Percentiles rank a stretch among this genome's conserved stretches.
phyloP scores from a whole-genome alignment of 2,797 vertebrate genomes.

The Australoheros facetus region DNA sequence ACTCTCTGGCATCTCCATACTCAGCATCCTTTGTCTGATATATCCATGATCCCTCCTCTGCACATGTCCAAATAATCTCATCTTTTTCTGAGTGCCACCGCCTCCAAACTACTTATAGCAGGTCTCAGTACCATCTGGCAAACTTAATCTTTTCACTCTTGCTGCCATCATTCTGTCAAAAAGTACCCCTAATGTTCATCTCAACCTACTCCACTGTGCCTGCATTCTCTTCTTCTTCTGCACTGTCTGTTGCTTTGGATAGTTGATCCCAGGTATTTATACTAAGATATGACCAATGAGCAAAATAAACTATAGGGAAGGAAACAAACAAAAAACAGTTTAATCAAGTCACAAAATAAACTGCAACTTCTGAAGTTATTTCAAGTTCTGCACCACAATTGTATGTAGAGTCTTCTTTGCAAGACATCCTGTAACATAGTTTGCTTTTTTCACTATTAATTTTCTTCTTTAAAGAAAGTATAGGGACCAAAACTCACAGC shows the following conservation, averaged over 20 bases:
- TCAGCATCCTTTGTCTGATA: no score
- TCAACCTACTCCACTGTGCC: neutral
- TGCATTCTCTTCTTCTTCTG: neutral
- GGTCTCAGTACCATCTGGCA: neutral
- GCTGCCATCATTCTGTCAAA: no score
- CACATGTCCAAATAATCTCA: no score
- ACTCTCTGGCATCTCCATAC: no score
- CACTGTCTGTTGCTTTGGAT: neutral
- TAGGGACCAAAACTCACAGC: neutral
- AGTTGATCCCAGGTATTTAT: neutral
- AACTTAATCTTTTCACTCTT: neutral
- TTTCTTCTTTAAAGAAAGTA: slow-evolving; percentile 23
- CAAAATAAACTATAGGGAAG: neutral
- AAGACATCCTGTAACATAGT: accelerated
- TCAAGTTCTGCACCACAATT: neutral
- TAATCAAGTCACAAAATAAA: neutral
- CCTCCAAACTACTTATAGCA: neutral
- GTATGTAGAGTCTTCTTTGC: accelerated
- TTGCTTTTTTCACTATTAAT: neutral
- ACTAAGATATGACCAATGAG: accelerated
- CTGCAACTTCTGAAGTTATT: neutral
- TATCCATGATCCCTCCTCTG: no score
- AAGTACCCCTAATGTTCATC: no score
- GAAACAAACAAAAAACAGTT: neutral
- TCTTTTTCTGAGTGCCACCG: neutral